Evolutionary conservation across 1,140 invertebrate species (phyloP), one percentile per base, ranked within the genome.

Genomic region (Lepidurus couesii): DNA sequence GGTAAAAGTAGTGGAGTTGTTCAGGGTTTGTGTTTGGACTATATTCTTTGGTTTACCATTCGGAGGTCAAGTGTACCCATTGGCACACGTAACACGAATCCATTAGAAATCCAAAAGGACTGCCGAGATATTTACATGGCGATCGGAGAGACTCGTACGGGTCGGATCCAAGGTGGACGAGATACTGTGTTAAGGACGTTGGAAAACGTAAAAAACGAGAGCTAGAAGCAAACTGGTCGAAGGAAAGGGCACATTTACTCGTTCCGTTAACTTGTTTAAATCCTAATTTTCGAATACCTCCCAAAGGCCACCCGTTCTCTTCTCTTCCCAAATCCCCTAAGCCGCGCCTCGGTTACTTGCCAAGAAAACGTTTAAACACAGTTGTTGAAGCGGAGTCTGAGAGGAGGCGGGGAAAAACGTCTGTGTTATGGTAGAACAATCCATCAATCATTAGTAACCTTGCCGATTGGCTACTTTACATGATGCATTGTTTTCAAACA

Each of bases 21-120:
- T 13, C 53, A 65, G 53, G 53, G 13, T 65, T 65, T 65, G 16
- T 65, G 16, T 65, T 13, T 65, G 53, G 53, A n/a, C 53, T 16
- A n/a, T 21, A 21, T 65, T n/a, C 16, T 10, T 65, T 65, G 53
- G 21, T 65, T 65, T 65, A 65, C 16, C 53, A 65, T 65, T 65
- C 53, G 53, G 53, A 65, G 53, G 53, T 65, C 53, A 65, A 65
- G 53, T 65, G 53, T 65, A 65, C 53, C 53, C 53, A 65, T 65
- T 65, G 53, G 53, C 53, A 65, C 53, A 65, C 53, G 53, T 65
- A 65, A 65, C n/a, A 65, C 16, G 4, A 65, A 65, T 21, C n/a
- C 53, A 65, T 65, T n/a, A 7, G 16, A 65, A 65, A 65, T n/a
- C 21, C 53, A 65, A 4, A 21, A 13, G 1, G 53, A 10, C 4